Evolutionary conservation across 2,888 invertebrate species (phyloP), one percentile per base, ranked within the genome.

Genomic region (Caradrina clavipalpis): DNA sequence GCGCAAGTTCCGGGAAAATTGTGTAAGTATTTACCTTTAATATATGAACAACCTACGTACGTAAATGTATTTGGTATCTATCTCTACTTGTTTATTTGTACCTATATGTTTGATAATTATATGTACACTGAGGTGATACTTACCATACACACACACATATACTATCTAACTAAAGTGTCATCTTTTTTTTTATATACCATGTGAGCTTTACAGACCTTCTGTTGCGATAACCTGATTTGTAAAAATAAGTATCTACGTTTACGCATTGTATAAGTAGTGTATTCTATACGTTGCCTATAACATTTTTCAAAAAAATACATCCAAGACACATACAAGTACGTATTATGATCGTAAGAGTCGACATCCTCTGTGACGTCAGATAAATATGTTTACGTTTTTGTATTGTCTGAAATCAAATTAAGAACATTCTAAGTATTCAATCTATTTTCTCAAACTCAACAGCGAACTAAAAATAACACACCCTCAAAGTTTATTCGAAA

Each of bases 401-500:
- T 35, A 39, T 45, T 42, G 21, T 21, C 21, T 26, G 15, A n/a
- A 21, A 64, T 47, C 19, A 65, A 55, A 55, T 35, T 7, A 49
- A 21, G 17, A 49, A 13, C 11, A 54, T 42, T n/a, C 15, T 35
- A 42, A 35, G 13, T 47, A 35, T 53, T 35, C 54, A 42, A 73
- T 61, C 0, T 0, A 42, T 73, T 67, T 49, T n/a, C 22, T 49
- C 51, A 49, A 73, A 67, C 47, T 49, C 56, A 22, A 10, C 39
- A 39, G 17, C 31, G 39, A 73, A 67, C 74, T 53, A 57, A 68
- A 57, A 67, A 74, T 57, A 74, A 51, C 74, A 61, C 42, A 57
- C 56, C 60, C 56, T 56, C 31, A 73, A 65, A 72, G 66, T 78
- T 74, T 69, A 71, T 78, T 78, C 51, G 56, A 64, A 74, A 78